Evolutionary conservation across 1,140 invertebrate genomes (phyloP), one percentile per base, ranked within the genome.

Genomic region (Gonioctena quinquepunctata): DNA sequence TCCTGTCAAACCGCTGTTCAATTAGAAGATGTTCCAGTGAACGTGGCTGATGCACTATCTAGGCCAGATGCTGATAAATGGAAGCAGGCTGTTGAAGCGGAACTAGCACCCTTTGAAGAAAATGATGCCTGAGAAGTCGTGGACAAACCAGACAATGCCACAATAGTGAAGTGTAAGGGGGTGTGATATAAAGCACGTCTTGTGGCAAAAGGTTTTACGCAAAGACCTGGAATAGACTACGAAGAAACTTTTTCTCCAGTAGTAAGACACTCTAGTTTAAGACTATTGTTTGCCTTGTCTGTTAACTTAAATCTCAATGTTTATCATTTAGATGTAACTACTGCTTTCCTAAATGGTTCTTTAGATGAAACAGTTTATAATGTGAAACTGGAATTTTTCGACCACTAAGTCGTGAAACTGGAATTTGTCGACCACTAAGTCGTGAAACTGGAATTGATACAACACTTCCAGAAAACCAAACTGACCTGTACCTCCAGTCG

Each of bases 171-270:
- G 64, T 81, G 78, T 56, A 79, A 79, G 71, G 83, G 81, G 80
- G 77, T 83, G 3, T 83, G 48, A n/a, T 70, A 77, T 18, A 76
- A 72, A 63, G 81, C 81, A 4, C 68, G 81, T 21, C 71, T 84
- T 42, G 84, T 85, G 7, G 81, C 82, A 2, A 78, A 79, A 69
- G 83, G 84, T 5, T 85, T 77, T 76, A 75, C 65, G 7, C 83
- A 69, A 70, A 70, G 56, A 23, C 25, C 28, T 11, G 71, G 68
- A 16, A 26, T 73, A 13, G 62, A 73, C 28, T 74, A 62, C 27
- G 50, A 63, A 16, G 69, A 75, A 69, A 68, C 65, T 65, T 73
- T 72, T 75, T 68, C 71, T 50, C 70, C 66, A 66, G 61, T 79
- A 16, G 69, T 78, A 3, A 70, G 71, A 56, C 68, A 76, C 52